phyloP scores from a whole-genome alignment of 1,140 invertebrate genomes.

The Drosophila obscura region DNA sequence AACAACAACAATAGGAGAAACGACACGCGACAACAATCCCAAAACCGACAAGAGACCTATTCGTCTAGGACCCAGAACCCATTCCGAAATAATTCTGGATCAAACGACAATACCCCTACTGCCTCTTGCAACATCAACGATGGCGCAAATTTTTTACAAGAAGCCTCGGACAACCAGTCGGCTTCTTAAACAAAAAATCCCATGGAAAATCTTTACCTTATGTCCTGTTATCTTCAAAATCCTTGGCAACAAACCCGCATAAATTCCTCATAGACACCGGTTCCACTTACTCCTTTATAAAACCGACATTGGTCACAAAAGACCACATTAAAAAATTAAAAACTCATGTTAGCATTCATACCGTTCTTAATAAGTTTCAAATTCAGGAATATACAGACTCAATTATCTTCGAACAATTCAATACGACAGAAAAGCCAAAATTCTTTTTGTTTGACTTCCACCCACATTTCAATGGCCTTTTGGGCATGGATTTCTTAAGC shows the following conservation, averaged over 20 bases:
- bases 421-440: neutral
- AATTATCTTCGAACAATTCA: slow-evolving; percentile 3
- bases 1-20: neutral
- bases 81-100: neutral
- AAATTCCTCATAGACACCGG: slow-evolving; percentile 4
- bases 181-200: no score
- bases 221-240: slow-evolving; percentile 5
- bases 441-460: slow-evolving; percentile 7
- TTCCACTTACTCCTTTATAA: slow-evolving; percentile 12
- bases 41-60: neutral
- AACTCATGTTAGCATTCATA: neutral
- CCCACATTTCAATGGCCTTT: slow-evolving; percentile 1
- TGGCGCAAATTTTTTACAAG: slow-evolving; percentile 7
- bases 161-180: slow-evolving; percentile 1
- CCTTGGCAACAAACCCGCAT: neutral
- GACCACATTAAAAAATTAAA: neutral
- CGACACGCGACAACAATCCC: neutral
- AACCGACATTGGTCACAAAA: no score
- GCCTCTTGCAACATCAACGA: slow-evolving; percentile 16
- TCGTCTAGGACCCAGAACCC: slow-evolving; percentile 1
- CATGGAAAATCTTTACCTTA: slow-evolving; percentile 4
- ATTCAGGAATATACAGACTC: slow-evolving; percentile 9
- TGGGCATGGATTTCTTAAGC: slow-evolving; percentile 3
- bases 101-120: slow-evolving; percentile 5
- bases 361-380: neutral